These are phyloP conservation scores for Gambelia wislizenii DNA, from an alignment of 2,797 vertebrate species.

Conservation along the genomic window DNA sequence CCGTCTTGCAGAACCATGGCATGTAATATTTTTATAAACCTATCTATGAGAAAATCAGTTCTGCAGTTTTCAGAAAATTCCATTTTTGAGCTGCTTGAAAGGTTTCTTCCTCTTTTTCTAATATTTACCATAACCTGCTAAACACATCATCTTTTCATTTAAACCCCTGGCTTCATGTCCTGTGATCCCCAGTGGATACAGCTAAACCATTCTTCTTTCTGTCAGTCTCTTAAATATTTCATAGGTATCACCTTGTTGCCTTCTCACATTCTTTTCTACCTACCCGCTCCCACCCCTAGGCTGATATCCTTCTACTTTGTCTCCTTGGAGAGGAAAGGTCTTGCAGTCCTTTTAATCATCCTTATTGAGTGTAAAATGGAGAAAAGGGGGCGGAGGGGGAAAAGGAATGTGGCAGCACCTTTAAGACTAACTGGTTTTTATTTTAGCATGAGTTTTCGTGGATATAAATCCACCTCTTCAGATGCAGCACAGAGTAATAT, in stretches of 20 bases:
- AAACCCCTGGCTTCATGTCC: background rate
- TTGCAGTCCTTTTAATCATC: constrained; percentile 1
- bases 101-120: background rate
- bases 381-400: no score
- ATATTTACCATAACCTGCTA: background rate
- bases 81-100: no score
- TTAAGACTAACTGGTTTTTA: no score
- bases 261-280: background rate
- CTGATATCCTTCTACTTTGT: background rate
- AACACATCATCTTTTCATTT: background rate
- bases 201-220: background rate
- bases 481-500: no score
- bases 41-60: background rate
- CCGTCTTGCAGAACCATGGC: no score
- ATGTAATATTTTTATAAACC: background rate
- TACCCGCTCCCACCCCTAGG: background rate
- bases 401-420: no score
- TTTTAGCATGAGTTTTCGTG: no score
- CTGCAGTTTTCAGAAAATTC: background rate
- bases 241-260: background rate
- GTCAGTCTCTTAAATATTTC: constrained; percentile 23
- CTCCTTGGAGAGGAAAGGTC: background rate
- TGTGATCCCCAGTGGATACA: background rate
- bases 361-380: no score
- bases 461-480: no score